Evolutionary conservation across 2,113 vertebrate species (phyloP), one percentile per base, ranked within the genome.

Genomic region (Bubo bubo): DNA sequence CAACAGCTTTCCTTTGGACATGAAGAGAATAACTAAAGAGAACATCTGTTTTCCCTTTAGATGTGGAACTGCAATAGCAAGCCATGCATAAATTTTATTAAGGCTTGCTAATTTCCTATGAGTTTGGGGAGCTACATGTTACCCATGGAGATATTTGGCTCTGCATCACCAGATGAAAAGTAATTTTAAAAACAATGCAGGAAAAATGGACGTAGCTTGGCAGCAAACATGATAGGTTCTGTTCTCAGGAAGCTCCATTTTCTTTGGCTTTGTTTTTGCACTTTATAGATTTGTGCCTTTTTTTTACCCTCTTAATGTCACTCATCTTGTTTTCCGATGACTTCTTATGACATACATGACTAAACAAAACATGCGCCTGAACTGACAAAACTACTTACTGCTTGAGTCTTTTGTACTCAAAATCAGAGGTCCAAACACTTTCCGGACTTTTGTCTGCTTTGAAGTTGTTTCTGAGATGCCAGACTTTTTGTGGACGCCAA

Each of bases 41-140:
- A 97, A 96, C 95, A 97, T 97, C 97, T 98, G 97, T 97, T 97
- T 97, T 96, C 95, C 95, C 95, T 91, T 96, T 86, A 95, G 93
- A 95, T 94, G 83, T 82, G 82, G 62, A 94, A 68, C 84, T 88
- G 89, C 94, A 93, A 67, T 21, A 93, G 82, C 80, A 93, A 97
- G 58, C 90, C 93, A 97, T 93, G 94, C 91, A 95, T 93, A 91
- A 75, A 95, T 97, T 96, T 94, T 95, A 96, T 93, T 97, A 97
- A 95, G 77, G 80, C 82, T 93, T 92, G 94, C 92, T 98, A 96
- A 97, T 97, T 96, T 95, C 87, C 68, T 49, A 70, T 0, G 24
- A 68, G 87, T 90, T 84, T 71, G 53, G 91, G 93, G 91, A 97
- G 68, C 72, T 90, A 11, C 82, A 37, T 45, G 81, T 75, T 88